Percentiles rank a stretch among this genome's conserved stretches.
phyloP scores from a whole-genome alignment of 2,797 vertebrate species.

The Myotis vivesi region DNA sequence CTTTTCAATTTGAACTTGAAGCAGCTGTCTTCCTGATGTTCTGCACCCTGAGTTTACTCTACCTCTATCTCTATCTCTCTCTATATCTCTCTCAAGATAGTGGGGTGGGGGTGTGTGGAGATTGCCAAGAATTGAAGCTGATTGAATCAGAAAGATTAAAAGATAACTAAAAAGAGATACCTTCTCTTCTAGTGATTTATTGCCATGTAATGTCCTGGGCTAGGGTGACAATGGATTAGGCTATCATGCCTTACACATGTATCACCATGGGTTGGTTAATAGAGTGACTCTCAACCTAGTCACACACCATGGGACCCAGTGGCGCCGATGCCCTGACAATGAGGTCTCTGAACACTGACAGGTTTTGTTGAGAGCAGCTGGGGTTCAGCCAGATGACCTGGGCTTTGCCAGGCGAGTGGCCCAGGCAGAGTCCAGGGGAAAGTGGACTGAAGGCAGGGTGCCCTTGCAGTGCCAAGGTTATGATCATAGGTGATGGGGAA shows the following conservation, averaged over 20 bases:
- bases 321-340: neutral
- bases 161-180: neutral
- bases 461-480: neutral
- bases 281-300: neutral
- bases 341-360: neutral
- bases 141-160: neutral
- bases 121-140: neutral
- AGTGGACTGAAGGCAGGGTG: neutral
- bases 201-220: neutral
- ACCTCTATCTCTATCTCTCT: too few species aligned
- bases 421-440: neutral
- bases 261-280: neutral
- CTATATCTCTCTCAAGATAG: too few species aligned
- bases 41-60: neutral
- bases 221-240: neutral
- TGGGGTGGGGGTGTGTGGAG: neutral
- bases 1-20: constrained; percentile 12
- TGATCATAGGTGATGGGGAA: neutral
- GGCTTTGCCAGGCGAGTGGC: neutral
- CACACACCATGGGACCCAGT: rapidly evolving
- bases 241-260: neutral
- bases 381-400: neutral
- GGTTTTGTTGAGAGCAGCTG: neutral
- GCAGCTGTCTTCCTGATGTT: neutral
- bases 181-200: neutral